Base-by-base conservation (phyloP, 1,140 invertebrate genomes). In the Dinoponera quadriceps region DNA sequence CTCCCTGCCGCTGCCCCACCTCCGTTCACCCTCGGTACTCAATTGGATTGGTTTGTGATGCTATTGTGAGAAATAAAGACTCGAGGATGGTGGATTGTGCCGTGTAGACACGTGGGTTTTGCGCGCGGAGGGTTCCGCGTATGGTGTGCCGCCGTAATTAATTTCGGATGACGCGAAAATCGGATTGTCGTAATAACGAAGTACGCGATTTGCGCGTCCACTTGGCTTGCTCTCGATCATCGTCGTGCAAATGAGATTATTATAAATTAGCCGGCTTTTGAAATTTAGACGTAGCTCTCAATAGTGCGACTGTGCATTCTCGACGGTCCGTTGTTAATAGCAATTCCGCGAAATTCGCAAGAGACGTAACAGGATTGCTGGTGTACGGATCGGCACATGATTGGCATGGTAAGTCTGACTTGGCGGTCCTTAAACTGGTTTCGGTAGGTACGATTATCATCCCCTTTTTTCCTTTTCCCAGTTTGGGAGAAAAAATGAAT, bases 31-130 rank as follows among this genome's bases (percentile, higher is more conserved):
- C 11, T 18, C 51, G 51, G 63, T 18, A 71, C 33, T 80, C 75
- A 55, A 78, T 78, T 68, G 18, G 29, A 78, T 68, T 68, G 62
- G 18, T 66, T 51, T 48, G 38, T 63, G 44, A 65, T 0, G 44
- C 25, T 65, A 68, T 54, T 55, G 62, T 16, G 49, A 69, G 33
- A 13, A 65, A 51, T 65, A 51, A 75, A 77, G 22, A 55, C 27
- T 54, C 22, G 27, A 55, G 44, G 48, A 62, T 38, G 60, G 20
- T 54, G 73, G 48, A 77, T 44, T 44, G 38, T 74, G 18, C 54
- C 57, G 13, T 22, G 22, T 38, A 16, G n/a, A 33, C 27, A 57
- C 20, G 14, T 38, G 48, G n/a, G 44, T 22, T 54, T 77, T 51
- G 25, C 48, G 44, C 44, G 49, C 73, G 29, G 27, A 33, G 20